Evolutionary conservation across 2,113 vertebrate species (phyloP), one percentile per base, ranked within the genome.

Genomic region (Madoqua kirkii): DNA sequence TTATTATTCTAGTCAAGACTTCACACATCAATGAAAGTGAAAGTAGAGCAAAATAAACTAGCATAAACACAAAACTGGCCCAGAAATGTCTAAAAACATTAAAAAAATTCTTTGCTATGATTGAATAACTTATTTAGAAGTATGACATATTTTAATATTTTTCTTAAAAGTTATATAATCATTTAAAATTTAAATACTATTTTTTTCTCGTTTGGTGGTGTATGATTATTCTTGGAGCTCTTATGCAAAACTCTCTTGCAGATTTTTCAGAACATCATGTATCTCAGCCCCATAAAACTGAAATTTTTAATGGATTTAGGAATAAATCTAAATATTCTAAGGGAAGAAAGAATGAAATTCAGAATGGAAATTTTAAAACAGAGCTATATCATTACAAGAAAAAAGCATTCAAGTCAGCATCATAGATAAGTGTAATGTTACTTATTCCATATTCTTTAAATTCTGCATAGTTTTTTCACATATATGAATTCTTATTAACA

Each of bases 1-100:
- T 97, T 97, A 97, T 95, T 97, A 55, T 95, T 87, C 89, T 90
- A 92, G 48, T 97, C 87, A 97, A 97, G 97, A 90, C 84, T 93
- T 95, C 52, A 97, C 55, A 91, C 62, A 87, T 59, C 33, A 91
- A 83, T 98, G 87, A 82, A 96, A 96, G 27, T 52, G 62, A 98
- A 96, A 93, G 91, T n/a, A 96, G 84, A 98, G 89, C 25, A 93
- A 89, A 97, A 87, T 79, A 71, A 97, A 81, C 48, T 94, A 94
- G 86, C 87, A 96, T 93, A 98, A 97, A 54, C 33, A 62, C 95
- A 71, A 57, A 86, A 96, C 11, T 31, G 6, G 1, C 71, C 59
- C 87, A 15, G 62, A 62, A 89, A 81, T 74, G 55, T 92, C 67
- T 40, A 62, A 76, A 95, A 98, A 96, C 94, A 10, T 97, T 11